Evolutionary conservation across 1,140 invertebrate species (phyloP).

Genomic region (Habropoda laboriosa): DNA sequence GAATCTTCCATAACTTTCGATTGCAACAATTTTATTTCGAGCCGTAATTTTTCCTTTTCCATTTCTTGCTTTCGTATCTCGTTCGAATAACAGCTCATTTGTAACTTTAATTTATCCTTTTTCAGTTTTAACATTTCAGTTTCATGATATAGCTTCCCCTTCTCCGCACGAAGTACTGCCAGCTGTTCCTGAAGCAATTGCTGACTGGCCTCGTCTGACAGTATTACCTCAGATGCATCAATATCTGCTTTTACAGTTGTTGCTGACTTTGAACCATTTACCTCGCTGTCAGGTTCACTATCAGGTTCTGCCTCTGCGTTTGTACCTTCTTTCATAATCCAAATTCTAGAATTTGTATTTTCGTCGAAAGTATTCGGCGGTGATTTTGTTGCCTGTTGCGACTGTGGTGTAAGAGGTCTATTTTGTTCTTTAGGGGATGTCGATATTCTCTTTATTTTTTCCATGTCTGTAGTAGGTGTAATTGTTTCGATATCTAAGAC

Average conservation of each 20-base stretch:
- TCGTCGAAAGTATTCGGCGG: slow-evolving; percentile 63
- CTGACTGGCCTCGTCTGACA: slow-evolving; percentile 72
- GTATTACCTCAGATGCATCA: slow-evolving; percentile 60
- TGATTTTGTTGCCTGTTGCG: slow-evolving; percentile 55
- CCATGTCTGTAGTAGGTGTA: slow-evolving; percentile 51
- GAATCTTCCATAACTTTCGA: slow-evolving; percentile 77
- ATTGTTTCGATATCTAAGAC: slow-evolving; percentile 73
- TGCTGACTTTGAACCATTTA: slow-evolving; percentile 45
- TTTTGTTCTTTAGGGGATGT: slow-evolving; percentile 54
- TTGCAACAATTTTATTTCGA: slow-evolving; percentile 77
- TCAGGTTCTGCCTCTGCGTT: slow-evolving; percentile 63
- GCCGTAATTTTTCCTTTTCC: slow-evolving; percentile 77
- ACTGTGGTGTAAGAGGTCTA: slow-evolving; percentile 34
- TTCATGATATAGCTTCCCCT: slow-evolving; percentile 75
- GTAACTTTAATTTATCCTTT: slow-evolving; percentile 73
- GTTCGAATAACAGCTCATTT: slow-evolving; percentile 74
- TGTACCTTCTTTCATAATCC: slow-evolving; percentile 63
- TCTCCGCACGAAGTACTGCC: slow-evolving; percentile 74
- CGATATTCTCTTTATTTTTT: slow-evolving; percentile 59
- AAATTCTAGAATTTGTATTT: slow-evolving; percentile 66
- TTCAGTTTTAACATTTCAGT: slow-evolving; percentile 78
- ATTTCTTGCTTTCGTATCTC: slow-evolving; percentile 77
- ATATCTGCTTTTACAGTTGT: slow-evolving; percentile 45
- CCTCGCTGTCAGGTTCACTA: slow-evolving; percentile 69
- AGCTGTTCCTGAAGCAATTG: slow-evolving; percentile 76